Base-by-base conservation (phyloP, 2,888 invertebrate species). In the Chelonus formosanus region DNA sequence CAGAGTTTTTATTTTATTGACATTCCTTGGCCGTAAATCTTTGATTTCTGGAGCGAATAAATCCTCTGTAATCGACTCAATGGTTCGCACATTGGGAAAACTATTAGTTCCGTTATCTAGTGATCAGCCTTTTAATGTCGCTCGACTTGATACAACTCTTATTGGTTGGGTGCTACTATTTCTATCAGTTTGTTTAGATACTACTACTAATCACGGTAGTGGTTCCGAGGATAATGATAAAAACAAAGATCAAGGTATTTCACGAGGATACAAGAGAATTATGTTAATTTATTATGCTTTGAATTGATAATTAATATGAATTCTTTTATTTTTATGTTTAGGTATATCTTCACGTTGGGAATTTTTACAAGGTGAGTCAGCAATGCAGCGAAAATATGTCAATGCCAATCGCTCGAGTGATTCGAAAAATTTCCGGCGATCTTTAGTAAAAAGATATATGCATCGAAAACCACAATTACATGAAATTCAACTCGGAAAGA, bases 1-100 rank as follows among this genome's bases (percentile, higher is more conserved):
- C 83, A 92, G 94, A 78, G 92, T 96, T 68, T 94, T 97, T 78
- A 91, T 96, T 72, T 86, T 96, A 67, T 85, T 96, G 70, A 92
- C 94, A 71, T 95, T 94, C 84, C 88, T 97, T 86, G 93, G 93
- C 64, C 92, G 95, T 76, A 92, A 93, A 80, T 92, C 84, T 8
- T 68, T 84, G 58, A 79, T 81, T 53, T 77, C 82, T 40, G 78
- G 81, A 65, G 76, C 79, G 65, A 88, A 89, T 67, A 89, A 89
- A 74, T 88, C 88, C 74, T 87, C 87, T 74, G 88, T 90, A n/a
- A 86, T 91, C 73, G 87, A 88, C 81, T 88, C 90, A 2, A 88
- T 89, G 69, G 84, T 90, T 76, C 88, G 86, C 68, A 88, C 89
- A 0, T 83, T 90, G 44, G 88, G 88, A 45, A 86, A 86, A 74